Percentiles rank a stretch among this genome's conserved stretches.
phyloP scores from a whole-genome alignment of 2,888 invertebrate genomes.

The Hermaeophaga mercurialis region DNA sequence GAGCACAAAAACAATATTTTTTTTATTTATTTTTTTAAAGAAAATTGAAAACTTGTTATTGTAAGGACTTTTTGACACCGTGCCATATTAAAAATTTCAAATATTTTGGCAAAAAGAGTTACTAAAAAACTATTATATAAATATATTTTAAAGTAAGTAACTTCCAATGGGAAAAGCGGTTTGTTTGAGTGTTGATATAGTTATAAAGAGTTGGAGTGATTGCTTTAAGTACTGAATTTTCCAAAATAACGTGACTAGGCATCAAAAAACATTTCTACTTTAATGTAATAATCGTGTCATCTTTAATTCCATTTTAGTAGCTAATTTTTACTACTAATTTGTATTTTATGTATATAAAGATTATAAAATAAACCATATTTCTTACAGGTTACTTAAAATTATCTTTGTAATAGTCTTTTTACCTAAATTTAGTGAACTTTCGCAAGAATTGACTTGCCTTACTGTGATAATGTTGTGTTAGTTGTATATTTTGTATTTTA shows the following conservation, averaged over 20 bases:
- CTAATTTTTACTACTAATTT: slow-evolving; percentile 5
- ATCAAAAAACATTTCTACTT: background rate
- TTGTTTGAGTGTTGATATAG: too few relatives aligned
- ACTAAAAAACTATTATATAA: too few relatives aligned
- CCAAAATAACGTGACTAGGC: background rate
- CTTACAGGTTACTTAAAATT: slow-evolving; percentile 14
- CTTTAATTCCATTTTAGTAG: slow-evolving; percentile 9
- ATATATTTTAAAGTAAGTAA: too few relatives aligned
- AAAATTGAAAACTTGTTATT: too few relatives aligned
- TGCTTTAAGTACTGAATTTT: slow-evolving; percentile 8
- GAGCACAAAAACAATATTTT: too few relatives aligned
- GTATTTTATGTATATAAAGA: slow-evolving; percentile 7
- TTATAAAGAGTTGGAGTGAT: background rate
- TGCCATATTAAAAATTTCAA: too few relatives aligned
- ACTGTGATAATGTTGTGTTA: slow-evolving; percentile 49
- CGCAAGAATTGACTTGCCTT: slow-evolving; percentile 40
- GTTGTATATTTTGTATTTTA: slow-evolving; percentile 46
- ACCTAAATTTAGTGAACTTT: slow-evolving; percentile 19
- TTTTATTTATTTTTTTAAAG: too few relatives aligned
- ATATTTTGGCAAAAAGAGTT: too few relatives aligned
- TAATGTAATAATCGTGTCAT: background rate
- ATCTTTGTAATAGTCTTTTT: slow-evolving; percentile 9
- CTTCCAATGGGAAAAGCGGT: too few relatives aligned
- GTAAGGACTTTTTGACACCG: background rate
- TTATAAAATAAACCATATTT: background rate